Base-by-base conservation (phyloP, 2,888 invertebrate species). In the Entomobrya proxima region DNA sequence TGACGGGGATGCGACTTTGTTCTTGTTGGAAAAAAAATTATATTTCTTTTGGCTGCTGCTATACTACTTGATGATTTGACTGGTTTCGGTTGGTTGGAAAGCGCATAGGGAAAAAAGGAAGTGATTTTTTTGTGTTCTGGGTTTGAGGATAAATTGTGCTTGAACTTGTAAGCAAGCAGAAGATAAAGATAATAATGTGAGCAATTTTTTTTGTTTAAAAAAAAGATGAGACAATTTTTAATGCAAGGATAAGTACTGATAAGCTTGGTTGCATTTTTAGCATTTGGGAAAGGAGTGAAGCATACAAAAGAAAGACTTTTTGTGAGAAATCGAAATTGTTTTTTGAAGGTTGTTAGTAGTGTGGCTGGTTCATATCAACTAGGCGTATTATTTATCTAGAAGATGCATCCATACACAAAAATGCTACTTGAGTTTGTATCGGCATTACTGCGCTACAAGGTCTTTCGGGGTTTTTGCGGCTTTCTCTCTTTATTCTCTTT, bases 401-500 rank as follows among this genome's bases (percentile, higher is more conserved):
- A n/a, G n/a, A n/a, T n/a, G n/a, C n/a, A n/a, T n/a, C n/a, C n/a
- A n/a, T n/a, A n/a, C n/a, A n/a, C n/a, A n/a, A n/a, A n/a, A n/a
- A n/a, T n/a, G n/a, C n/a, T n/a, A n/a, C n/a, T n/a, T n/a, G n/a
- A n/a, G n/a, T n/a, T n/a, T n/a, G n/a, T n/a, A n/a, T n/a, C n/a
- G n/a, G n/a, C n/a, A n/a, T n/a, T n/a, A n/a, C n/a, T n/a, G n/a
- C n/a, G n/a, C n/a, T n/a, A 72, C 84, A 84, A 84, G 78, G 84
- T 79, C 85, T 79, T 85, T 85, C 85, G 85, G 85, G n/a, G 85
- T 64, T 85, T 83, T 85, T 86, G 85, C 32, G 85, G 85, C 85
- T 86, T 86, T 86, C 85, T n/a, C n/a, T 76, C 80, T 81, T 76
- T 67, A 69, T 67, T 74, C 80, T 76, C 67, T 30, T 64, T 75